These are phyloP conservation scores for Ephydatia muelleri DNA, from an alignment of 37 sponge, comb jelly and placozoan species.

Conservation along the genomic window DNA sequence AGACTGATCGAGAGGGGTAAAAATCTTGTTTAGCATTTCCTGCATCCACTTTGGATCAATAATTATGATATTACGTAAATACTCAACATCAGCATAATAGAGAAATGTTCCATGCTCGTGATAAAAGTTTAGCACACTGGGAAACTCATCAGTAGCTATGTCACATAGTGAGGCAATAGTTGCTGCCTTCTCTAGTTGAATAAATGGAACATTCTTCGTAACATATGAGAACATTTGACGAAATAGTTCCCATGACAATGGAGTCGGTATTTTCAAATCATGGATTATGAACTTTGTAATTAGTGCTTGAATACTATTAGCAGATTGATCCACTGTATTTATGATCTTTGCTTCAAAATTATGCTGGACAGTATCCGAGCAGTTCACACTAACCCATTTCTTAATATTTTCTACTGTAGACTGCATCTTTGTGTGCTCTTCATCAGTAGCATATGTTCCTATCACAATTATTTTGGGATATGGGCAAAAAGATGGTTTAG, in stretches of 20 bases:
- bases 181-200: background rate
- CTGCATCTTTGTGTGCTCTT: too few species aligned
- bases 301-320: background rate
- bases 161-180: background rate
- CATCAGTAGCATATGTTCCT: too few species aligned
- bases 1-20: background rate
- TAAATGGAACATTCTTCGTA: background rate
- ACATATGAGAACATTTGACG: background rate
- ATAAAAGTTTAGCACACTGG: background rate
- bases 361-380: too few species aligned
- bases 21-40: background rate
- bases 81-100: background rate
- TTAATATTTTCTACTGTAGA: too few species aligned
- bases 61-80: background rate
- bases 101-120: background rate
- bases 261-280: too few species aligned
- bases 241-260: background rate
- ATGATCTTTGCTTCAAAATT: background rate
- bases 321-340: background rate
- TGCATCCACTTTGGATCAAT: background rate
- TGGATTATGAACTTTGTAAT: too few species aligned
- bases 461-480: too few species aligned
- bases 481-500: too few species aligned
- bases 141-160: background rate
- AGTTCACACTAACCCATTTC: too few species aligned